These are phyloP conservation scores for Chymomyza costata DNA, from an alignment of 1,140 invertebrate genomes.

Conservation along the genomic window DNA sequence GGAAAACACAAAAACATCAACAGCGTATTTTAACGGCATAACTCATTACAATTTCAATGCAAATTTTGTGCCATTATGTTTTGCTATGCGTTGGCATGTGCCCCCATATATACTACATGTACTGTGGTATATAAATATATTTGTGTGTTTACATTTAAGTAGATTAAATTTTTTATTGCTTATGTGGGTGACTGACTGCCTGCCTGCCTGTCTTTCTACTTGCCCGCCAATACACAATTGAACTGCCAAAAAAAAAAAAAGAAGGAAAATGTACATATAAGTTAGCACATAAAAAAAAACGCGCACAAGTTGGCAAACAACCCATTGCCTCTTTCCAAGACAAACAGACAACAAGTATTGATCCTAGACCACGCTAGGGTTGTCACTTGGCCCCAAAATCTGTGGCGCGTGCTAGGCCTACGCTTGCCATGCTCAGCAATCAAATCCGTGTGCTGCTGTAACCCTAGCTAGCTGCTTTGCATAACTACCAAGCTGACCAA, in stretches of 20 bases:
- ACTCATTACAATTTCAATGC: slow-evolving; percentile 67
- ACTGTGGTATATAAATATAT: slow-evolving; percentile 5
- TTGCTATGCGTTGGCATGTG: slow-evolving; percentile 9
- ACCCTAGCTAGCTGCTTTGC: slow-evolving; percentile 60
- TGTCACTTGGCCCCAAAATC: slow-evolving; percentile 33
- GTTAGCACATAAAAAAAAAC: too few relatives aligned
- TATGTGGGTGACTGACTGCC: neutral
- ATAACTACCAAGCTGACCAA: slow-evolving; percentile 44
- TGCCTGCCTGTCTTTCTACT: slow-evolving; percentile 14
- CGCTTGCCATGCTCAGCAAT: slow-evolving; percentile 26
- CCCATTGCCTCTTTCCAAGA: neutral
- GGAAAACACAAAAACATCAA: slow-evolving; percentile 21
- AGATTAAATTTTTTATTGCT: slow-evolving; percentile 60
- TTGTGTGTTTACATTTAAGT: slow-evolving; percentile 58
- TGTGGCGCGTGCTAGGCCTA: slow-evolving; percentile 39
- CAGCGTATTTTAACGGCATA: slow-evolving; percentile 56
- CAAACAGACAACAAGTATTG: slow-evolving; percentile 59
- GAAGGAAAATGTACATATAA: too few relatives aligned
- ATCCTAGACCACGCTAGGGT: slow-evolving; percentile 53
- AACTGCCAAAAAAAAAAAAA: slow-evolving; percentile 6
- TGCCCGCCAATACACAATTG: neutral
- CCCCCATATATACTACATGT: too few relatives aligned
- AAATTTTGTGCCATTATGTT: slow-evolving; percentile 44
- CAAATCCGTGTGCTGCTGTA: slow-evolving; percentile 42
- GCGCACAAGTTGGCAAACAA: too few relatives aligned